phyloP scores from a whole-genome alignment of 1,140 invertebrate species.

The Panulirus ornatus region DNA sequence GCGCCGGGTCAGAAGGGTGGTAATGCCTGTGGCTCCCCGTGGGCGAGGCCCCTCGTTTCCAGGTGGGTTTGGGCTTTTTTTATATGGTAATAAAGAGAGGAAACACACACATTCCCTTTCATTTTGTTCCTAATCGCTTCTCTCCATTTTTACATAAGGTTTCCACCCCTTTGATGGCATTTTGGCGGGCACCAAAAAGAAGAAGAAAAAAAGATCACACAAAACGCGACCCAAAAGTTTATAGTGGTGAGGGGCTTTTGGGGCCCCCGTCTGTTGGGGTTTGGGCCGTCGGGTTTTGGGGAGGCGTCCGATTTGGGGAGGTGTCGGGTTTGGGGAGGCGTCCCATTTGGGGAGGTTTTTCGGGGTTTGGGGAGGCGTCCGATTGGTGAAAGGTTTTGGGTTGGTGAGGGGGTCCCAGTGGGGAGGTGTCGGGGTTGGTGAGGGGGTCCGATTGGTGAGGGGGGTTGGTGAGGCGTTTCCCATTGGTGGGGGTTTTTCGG shows the following conservation, averaged over 20 bases:
- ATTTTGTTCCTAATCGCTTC: conserved; percentile 68
- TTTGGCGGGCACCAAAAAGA: conserved; percentile 51
- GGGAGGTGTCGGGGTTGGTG: not conserved
- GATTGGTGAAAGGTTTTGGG: not conserved
- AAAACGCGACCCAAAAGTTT: conserved; percentile 46
- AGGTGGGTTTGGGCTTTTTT: conserved; percentile 42
- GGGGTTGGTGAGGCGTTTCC: not conserved
- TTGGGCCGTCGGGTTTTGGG: not conserved
- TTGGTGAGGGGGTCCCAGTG: not conserved
- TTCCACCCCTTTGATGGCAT: conserved; percentile 61
- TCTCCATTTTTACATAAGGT: conserved; percentile 71
- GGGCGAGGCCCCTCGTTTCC: conserved; percentile 30
- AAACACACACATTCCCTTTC: conserved; percentile 70
- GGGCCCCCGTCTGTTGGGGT: conserved; percentile 28
- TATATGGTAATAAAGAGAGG: conserved; percentile 66
- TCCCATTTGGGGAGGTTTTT: not conserved
- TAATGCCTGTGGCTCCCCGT: not conserved
- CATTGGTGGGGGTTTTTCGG: not conserved
- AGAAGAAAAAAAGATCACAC: conserved; percentile 10
- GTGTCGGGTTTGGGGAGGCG: not conserved
- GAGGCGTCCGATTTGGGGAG: not conserved
- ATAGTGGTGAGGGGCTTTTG: conserved; percentile 47
- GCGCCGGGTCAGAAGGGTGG: conserved; percentile 16
- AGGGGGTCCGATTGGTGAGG: not conserved
- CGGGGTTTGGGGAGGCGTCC: not conserved